Evolutionary conservation across 2,888 invertebrate species (phyloP).

Genomic region (Alsophila aescularia): DNA sequence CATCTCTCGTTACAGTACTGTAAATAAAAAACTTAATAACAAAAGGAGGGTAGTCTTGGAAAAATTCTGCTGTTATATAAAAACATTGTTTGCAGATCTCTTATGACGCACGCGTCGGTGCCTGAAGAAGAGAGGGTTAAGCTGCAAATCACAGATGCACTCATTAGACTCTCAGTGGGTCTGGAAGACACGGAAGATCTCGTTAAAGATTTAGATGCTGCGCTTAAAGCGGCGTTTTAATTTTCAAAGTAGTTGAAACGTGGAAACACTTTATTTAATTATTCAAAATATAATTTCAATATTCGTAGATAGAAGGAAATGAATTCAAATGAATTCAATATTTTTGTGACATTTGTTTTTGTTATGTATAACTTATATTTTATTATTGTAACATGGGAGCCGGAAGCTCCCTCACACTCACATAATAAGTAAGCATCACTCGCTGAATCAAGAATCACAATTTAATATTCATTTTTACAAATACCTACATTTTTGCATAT

Average conservation of each 20-base stretch:
- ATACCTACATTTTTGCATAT: too few species aligned
- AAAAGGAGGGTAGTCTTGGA: too few species aligned
- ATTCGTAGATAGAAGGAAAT: neutral
- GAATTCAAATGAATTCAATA: neutral
- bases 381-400: neutral
- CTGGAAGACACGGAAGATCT: slow-evolving; percentile 95
- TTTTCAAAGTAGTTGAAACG: neutral
- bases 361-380: neutral
- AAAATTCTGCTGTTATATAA: too few species aligned
- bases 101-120: slow-evolving; percentile 98
- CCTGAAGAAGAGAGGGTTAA: slow-evolving; percentile 88
- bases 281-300: too few species aligned
- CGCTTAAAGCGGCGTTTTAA: slow-evolving; percentile 85
- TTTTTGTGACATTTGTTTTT: neutral
- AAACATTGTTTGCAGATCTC: slow-evolving; percentile 83
- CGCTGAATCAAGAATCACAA: neutral
- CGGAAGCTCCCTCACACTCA: neutral
- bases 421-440: slow-evolving; percentile 1
- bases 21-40: too few species aligned
- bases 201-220: slow-evolving; percentile 92
- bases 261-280: neutral
- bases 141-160: slow-evolving; percentile 92
- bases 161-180: slow-evolving; percentile 95
- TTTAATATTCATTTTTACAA: slow-evolving; percentile 1
- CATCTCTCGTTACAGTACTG: too few species aligned